Evolutionary conservation across 2,797 vertebrate genomes (phyloP).

Genomic region (Streptopelia turtur): DNA sequence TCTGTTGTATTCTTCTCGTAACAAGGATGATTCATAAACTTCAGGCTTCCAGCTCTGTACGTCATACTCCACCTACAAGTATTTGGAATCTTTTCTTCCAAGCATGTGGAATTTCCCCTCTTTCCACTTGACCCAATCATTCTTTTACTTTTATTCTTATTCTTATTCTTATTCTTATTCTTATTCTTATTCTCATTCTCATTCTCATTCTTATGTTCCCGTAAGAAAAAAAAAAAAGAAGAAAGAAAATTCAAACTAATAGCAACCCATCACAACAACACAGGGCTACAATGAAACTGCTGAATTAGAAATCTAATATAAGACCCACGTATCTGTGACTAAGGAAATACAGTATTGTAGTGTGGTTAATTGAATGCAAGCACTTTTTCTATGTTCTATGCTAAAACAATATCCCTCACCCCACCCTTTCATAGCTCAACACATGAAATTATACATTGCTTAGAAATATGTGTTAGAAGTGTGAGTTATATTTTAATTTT

Average conservation of each 20-base stretch:
- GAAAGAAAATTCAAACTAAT: neutral
- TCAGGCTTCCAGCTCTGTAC: neutral
- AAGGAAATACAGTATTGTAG: neutral
- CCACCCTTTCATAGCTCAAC: neutral
- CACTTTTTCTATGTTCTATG: neutral
- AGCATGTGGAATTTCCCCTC: neutral
- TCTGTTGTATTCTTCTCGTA: neutral
- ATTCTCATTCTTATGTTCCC: neutral
- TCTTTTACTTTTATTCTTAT: neutral
- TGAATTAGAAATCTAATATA: neutral
- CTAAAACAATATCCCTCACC: neutral
- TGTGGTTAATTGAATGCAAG: neutral
- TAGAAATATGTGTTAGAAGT: neutral
- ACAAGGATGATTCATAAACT: neutral
- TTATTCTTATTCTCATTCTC: too few relatives aligned
- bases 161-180: too few relatives aligned
- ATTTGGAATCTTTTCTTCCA: neutral
- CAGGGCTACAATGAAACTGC: neutral
- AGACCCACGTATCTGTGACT: fast-evolving
- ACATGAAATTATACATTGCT: neutral
- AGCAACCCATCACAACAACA: neutral
- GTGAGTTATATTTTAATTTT: neutral
- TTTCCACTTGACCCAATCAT: neutral
- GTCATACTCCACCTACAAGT: neutral
- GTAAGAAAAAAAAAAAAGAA: neutral